Conservation (phyloP, 2,113 vertebrate genomes). For the Tretioscincus oriximinensis region DNA sequence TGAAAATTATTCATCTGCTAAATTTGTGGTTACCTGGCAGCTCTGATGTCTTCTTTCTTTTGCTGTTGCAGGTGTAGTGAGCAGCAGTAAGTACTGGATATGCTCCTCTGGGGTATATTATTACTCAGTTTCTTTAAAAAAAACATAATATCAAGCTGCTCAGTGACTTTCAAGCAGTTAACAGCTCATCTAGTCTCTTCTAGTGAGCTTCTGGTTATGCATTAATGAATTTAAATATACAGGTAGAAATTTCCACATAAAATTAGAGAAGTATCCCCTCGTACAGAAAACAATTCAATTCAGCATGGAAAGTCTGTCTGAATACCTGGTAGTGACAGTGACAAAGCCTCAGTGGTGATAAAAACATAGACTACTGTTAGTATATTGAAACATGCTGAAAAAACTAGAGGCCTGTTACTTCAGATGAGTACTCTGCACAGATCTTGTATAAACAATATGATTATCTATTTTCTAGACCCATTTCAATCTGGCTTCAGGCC, state of each 20-base stretch:
- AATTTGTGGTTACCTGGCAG: background rate
- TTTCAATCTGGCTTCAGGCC: too few relatives aligned
- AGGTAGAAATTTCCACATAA: background rate
- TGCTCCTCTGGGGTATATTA: background rate
- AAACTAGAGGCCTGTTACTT: too few relatives aligned
- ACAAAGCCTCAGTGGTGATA: background rate
- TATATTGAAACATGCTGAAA: background rate
- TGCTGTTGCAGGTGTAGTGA: background rate
- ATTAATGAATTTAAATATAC: background rate
- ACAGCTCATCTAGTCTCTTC: background rate
- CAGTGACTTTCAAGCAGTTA: background rate
- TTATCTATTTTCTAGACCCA: too few relatives aligned
- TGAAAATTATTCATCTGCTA: background rate
- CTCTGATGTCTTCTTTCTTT: background rate
- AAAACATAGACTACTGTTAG: background rate
- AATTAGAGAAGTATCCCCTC: background rate
- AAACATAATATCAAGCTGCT: slow-evolving; percentile 5
- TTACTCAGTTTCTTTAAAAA: slow-evolving; percentile 13
- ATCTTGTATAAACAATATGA: too few relatives aligned
- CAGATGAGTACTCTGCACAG: too few relatives aligned
- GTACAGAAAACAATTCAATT: background rate
- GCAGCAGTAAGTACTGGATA: rapidly evolving
- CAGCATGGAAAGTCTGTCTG: background rate
- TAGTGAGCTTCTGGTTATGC: background rate
- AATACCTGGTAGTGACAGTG: background rate